phyloP scores from a whole-genome alignment of 2,888 invertebrate genomes.

The Zaprionus lineosus region DNA sequence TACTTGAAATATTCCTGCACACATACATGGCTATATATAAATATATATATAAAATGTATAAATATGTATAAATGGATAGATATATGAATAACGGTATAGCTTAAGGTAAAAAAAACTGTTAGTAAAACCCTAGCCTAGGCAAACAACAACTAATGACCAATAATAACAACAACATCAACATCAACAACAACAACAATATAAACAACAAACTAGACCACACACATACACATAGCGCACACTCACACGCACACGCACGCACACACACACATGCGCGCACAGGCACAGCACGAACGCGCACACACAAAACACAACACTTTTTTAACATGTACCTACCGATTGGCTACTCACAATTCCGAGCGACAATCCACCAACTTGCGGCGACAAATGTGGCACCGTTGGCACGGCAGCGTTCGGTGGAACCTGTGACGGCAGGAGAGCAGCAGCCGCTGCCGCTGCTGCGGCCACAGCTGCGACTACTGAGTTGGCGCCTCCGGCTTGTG shows the following conservation, averaged over 20 bases:
- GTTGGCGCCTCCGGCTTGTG: slow-evolving; percentile 69
- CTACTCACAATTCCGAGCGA: slow-evolving; percentile 84
- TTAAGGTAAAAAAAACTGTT: slow-evolving; percentile 39
- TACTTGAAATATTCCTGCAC: not conserved
- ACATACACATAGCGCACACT: slow-evolving; percentile 26
- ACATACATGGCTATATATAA: slow-evolving; percentile 19
- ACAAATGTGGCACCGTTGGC: slow-evolving; percentile 82
- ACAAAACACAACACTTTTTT: slow-evolving; percentile 41
- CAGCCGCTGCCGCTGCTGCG: slow-evolving; percentile 59
- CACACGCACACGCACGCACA: slow-evolving; percentile 29
- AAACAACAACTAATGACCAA: slow-evolving; percentile 64
- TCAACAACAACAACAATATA: slow-evolving; percentile 24
- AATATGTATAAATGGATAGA: slow-evolving; percentile 20
- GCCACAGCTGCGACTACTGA: slow-evolving; percentile 57
- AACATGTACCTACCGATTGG: slow-evolving; percentile 83
- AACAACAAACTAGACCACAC: slow-evolving; percentile 46
- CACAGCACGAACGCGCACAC: too few species aligned
- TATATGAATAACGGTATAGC: too few species aligned
- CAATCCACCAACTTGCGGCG: slow-evolving; percentile 83
- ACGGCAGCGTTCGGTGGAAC: slow-evolving; percentile 74
- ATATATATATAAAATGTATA: slow-evolving; percentile 17
- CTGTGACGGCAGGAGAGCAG: slow-evolving; percentile 48
- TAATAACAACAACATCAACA: slow-evolving; percentile 37
- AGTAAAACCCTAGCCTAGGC: slow-evolving; percentile 66
- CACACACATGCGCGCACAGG: slow-evolving; percentile 42